These are phyloP conservation scores for Lithophane ornitopus DNA, from an alignment of 2,888 invertebrate genomes.

Conservation along the genomic window DNA sequence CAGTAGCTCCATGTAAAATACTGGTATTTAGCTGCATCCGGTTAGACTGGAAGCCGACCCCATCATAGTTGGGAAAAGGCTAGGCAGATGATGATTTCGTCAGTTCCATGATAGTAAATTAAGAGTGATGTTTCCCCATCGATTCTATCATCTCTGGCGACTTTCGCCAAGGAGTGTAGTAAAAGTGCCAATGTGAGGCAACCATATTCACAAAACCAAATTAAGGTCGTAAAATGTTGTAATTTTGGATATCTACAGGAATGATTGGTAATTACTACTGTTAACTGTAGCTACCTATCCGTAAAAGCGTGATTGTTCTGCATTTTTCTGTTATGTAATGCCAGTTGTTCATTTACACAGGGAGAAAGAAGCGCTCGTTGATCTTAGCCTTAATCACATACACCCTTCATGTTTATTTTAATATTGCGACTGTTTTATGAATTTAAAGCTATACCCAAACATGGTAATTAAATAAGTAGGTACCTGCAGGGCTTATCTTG, in stretches of 20 bases:
- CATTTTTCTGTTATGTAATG: slow-evolving; percentile 1
- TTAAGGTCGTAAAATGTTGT: background rate
- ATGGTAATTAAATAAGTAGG: background rate
- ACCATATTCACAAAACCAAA: background rate
- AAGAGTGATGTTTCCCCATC: background rate
- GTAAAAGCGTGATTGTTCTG: background rate
- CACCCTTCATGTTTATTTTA: background rate
- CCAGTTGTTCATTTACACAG: background rate
- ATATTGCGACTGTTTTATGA: slow-evolving; percentile 25
- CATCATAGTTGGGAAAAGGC: too few species aligned
- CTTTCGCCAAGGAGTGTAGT: background rate
- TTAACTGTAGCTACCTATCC: too few species aligned
- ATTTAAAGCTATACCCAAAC: background rate
- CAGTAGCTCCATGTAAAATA: too few species aligned
- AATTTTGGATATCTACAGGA: background rate
- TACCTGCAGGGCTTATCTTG: background rate
- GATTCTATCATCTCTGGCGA: background rate
- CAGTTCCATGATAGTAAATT: background rate
- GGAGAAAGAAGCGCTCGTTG: background rate
- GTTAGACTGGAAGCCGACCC: too few species aligned
- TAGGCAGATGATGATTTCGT: too few species aligned
- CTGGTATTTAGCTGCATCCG: too few species aligned
- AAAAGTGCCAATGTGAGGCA: background rate
- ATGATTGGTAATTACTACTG: background rate
- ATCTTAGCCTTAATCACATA: background rate